Evolutionary conservation across 2,113 vertebrate genomes (phyloP).

Genomic region (Sinocyclocheilus rhinocerous): DNA sequence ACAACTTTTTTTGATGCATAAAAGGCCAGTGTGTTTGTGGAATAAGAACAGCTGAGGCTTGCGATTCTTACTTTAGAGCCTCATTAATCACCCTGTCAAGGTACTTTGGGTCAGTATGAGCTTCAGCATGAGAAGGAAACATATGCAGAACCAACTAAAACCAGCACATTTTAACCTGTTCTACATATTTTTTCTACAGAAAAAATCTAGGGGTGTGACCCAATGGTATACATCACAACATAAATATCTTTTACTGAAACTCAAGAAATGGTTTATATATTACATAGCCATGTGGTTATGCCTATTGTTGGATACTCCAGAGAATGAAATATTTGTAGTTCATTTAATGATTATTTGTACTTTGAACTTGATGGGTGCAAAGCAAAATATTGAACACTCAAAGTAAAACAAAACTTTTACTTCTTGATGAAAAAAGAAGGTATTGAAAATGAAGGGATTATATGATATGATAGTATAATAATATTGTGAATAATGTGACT

Average conservation of each 20-base stretch:
- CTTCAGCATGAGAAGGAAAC: not conserved
- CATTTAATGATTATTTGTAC: not conserved
- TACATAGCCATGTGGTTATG: not conserved
- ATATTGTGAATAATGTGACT: not conserved
- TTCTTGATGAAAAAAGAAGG: not conserved
- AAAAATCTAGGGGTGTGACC: not conserved
- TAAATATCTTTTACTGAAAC: not conserved
- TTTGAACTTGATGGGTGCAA: not conserved
- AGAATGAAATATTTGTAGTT: not conserved
- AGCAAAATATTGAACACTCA: not conserved
- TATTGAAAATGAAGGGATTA: not conserved
- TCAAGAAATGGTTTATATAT: not conserved
- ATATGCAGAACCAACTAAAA: not conserved
- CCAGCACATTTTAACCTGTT: not conserved
- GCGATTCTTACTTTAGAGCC: not conserved
- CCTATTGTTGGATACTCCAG: not conserved
- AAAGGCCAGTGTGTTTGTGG: slow-evolving; percentile 2
- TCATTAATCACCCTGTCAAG: slow-evolving; percentile 22
- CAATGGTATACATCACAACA: not conserved
- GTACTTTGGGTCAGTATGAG: not conserved
- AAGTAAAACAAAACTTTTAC: not conserved
- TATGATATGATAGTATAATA: not conserved
- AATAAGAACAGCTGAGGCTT: slow-evolving; percentile 24
- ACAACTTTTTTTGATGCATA: not conserved
- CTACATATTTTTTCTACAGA: not conserved